Evolutionary conservation across 2,113 vertebrate genomes (phyloP), one percentile per base, ranked within the genome.

Genomic region (Brachyhypopomus gauderio): DNA sequence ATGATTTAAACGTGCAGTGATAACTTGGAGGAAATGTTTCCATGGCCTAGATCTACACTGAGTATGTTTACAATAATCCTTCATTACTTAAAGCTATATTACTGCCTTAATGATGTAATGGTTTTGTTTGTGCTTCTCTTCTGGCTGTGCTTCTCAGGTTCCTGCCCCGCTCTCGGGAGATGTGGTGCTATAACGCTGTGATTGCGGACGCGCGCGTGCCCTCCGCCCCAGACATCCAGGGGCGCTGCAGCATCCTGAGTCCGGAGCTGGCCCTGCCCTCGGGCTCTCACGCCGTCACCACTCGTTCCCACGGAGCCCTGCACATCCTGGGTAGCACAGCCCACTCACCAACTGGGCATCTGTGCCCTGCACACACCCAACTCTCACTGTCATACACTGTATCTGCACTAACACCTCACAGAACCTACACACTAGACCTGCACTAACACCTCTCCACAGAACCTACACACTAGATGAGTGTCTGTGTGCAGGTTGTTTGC

Each of bases 161-260:
- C 89, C 90, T 95, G 66, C 95, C 96, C 2, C 94, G 91, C 60
- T 90, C 95, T 2, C 94, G 92, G 86, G 98, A 99, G 79, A 92
- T 99, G 89, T 96, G 97, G 96, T 99, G 97, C 86, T 99, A 99
- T 90, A 98, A 99, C 12, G 96, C 97, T 0, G 98, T 99, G 72
- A 96, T 98, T 79, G 97, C 98, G 0, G 98, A 99, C 83, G 97
- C 97, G 77, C 94, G 98, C 71, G 93, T 98, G 89, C 96, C 97
- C 17, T 95, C 95, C 36, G 93, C 93, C 74, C 87, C 97, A 19
- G 96, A 99, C 82, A 93, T 98, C 79, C 97, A 97, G 80, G 92
- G 94, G 45, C 94, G 96, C 82, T 99, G 97, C 78, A 96, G 97
- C 86, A 96, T 99, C 86, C 93, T 99, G 30, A 98, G 97, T 83